Base-by-base conservation (phyloP, 2,113 vertebrate genomes). In the Scomber japonicus region DNA sequence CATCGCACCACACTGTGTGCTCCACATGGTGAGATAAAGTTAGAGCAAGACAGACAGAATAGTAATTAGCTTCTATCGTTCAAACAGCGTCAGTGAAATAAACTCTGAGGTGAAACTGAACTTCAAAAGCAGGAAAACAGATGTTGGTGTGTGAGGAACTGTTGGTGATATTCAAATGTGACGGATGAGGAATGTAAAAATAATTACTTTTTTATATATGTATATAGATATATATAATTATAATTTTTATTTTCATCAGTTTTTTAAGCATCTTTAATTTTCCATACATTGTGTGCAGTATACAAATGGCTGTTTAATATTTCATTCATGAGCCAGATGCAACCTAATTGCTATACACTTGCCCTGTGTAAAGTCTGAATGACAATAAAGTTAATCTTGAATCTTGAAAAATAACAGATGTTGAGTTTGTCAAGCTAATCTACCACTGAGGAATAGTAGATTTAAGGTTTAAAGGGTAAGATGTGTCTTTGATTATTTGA, bases 121-220 rank as follows among this genome's bases (percentile, higher is more conserved):
- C 51, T 50, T 60, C 9, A 77, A 21, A 57, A 69, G 64, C 67
- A 83, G 73, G 27, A 62, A 66, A 85, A 77, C 76, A 14, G 64
- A 87, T 68, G 66, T 60, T 0, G 0, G 12, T 51, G 45, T 44
- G 54, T 61, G 49, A 65, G 10, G 14, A 10, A 50, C 19, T 50
- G 0, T 21, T 31, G 12, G 11, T 75, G 49, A 82, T 71, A 79
- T 50, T 78, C 49, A 80, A 74, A 85, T 73, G 1, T 35, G 50
- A 72, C 50, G 56, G 70, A 68, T 17, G 0, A 49, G 27, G 17
- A 46, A 40, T 53, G 0, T 69, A 30, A 65, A 62, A 71, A 15
- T 9, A 40, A 40, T 27, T 27, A 27, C 24, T 27, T 27, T 27
- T 27, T 27, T 27, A 27, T 21, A 35, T 35, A 35, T 27, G 24